Conservation (phyloP, 37 sponge, comb jelly and placozoan genomes). For the Halisarca cf. caerulea region DNA sequence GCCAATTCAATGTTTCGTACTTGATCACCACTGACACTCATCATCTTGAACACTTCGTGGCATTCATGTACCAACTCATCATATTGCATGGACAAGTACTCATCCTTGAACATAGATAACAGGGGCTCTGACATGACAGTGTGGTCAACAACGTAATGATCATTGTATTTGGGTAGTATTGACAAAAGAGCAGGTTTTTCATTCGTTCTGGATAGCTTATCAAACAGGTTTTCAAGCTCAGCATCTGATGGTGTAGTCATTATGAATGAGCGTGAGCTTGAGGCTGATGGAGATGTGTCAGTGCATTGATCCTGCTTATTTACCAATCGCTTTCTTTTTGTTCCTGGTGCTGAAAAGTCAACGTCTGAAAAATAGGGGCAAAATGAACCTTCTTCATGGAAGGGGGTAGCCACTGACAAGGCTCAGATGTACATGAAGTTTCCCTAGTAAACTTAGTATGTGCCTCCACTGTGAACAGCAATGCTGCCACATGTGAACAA, state of each 20-base stretch:
- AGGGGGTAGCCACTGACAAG: slow-evolving; percentile 28
- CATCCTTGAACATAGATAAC: too few relatives aligned
- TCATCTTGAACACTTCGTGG: too few relatives aligned
- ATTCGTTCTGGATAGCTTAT: neutral
- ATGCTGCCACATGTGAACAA: slow-evolving; percentile 43
- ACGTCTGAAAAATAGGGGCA: neutral
- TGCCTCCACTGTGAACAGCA: slow-evolving; percentile 35
- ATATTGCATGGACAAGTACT: too few relatives aligned
- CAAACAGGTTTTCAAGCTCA: neutral
- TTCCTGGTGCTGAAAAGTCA: slow-evolving; percentile 24
- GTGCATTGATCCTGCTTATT: too few relatives aligned
- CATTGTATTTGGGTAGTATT: too few relatives aligned
- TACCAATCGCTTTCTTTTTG: slow-evolving; percentile 23
- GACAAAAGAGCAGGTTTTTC: slow-evolving; percentile 39
- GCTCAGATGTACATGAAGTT: slow-evolving; percentile 4
- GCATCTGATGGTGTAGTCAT: neutral
- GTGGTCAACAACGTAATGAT: too few relatives aligned
- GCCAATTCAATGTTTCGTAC: slow-evolving; percentile 22
- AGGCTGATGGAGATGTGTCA: neutral
- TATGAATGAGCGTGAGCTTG: too few relatives aligned
- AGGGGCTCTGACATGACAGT: too few relatives aligned
- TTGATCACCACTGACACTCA: too few relatives aligned
- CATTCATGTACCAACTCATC: too few relatives aligned
- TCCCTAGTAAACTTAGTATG: slow-evolving; percentile 1
- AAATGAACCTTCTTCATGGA: neutral